Evolutionary conservation across 2,797 vertebrate species (phyloP).

Genomic region (Knipowitschia caucasica): DNA sequence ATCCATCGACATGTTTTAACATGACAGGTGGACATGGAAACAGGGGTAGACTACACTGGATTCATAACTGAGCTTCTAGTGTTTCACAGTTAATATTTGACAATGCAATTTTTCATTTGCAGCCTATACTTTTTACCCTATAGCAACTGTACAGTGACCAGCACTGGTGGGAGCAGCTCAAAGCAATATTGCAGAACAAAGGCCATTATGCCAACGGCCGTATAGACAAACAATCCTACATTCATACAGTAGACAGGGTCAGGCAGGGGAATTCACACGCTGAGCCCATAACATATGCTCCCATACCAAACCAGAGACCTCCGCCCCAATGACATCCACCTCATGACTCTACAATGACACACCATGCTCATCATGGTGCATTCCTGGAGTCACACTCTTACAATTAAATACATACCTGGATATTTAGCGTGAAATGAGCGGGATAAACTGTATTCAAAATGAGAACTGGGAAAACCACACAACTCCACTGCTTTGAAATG

Average conservation of each 20-base stretch:
- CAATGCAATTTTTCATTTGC: no score
- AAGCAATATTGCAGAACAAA: conserved; percentile 4
- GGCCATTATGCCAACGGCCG: conserved; percentile 2
- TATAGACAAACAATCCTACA: conserved; percentile 8
- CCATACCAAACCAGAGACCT: conserved; percentile 30
- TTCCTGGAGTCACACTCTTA: conserved; percentile 18
- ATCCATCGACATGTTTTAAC: no score
- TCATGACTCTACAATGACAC: conserved; percentile 35
- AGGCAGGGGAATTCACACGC: conserved; percentile 8
- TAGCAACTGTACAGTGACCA: background rate
- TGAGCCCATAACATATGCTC: conserved; percentile 7
- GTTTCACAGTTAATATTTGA: no score
- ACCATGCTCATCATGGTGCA: conserved; percentile 15
- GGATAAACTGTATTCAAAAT: background rate
- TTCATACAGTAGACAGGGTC: background rate
- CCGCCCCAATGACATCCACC: conserved; percentile 34
- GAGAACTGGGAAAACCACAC: no score
- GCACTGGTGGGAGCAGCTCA: background rate
- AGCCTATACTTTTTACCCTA: background rate
- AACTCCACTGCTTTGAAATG: no score
- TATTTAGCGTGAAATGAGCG: background rate
- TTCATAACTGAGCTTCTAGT: no score
- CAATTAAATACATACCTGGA: background rate
- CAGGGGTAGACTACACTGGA: no score
- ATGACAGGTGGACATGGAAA: no score